phyloP scores from a whole-genome alignment of 1,140 invertebrate genomes.

The Medauroidea extradentata region DNA sequence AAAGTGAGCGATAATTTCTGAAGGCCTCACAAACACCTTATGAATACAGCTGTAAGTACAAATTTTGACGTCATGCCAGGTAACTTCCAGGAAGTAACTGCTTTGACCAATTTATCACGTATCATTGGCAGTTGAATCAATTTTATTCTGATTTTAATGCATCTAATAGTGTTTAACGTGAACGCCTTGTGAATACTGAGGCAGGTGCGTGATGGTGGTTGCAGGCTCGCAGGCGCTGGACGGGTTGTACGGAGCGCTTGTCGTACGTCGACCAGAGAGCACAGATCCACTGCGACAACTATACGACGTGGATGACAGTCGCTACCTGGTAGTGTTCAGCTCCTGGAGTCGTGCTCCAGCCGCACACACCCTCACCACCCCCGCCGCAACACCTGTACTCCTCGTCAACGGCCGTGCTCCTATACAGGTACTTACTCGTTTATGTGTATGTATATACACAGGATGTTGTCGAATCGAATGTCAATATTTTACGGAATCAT shows the following conservation, averaged over 20 bases:
- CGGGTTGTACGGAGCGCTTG: slow-evolving; percentile 71
- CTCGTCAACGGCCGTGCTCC: slow-evolving; percentile 12
- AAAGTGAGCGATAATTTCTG: no score
- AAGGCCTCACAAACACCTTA: no score
- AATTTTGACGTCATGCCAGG: no score
- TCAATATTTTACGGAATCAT: no score
- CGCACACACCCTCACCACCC: neutral
- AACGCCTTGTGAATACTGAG: neutral
- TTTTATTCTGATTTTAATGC: neutral
- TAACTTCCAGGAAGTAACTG: no score
- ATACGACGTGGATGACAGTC: slow-evolving; percentile 73
- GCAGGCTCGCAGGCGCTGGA: slow-evolving; percentile 45
- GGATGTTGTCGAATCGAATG: no score
- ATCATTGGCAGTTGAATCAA: no score
- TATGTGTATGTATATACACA: no score
- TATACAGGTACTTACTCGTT: neutral
- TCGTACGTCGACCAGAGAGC: slow-evolving; percentile 68
- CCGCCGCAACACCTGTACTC: slow-evolving; percentile 17
- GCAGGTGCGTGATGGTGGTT: neutral
- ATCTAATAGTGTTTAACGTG: neutral
- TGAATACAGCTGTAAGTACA: no score
- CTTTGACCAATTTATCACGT: no score
- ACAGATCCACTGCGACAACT: slow-evolving; percentile 59
- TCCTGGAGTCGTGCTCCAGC: slow-evolving; percentile 57
- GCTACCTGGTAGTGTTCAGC: slow-evolving; percentile 69